Percentiles rank a stretch among this genome's conserved stretches.
These are phyloP conservation scores for Netelia fuscicornis DNA, from an alignment of 2,888 invertebrate genomes.

Conservation along the genomic window DNA sequence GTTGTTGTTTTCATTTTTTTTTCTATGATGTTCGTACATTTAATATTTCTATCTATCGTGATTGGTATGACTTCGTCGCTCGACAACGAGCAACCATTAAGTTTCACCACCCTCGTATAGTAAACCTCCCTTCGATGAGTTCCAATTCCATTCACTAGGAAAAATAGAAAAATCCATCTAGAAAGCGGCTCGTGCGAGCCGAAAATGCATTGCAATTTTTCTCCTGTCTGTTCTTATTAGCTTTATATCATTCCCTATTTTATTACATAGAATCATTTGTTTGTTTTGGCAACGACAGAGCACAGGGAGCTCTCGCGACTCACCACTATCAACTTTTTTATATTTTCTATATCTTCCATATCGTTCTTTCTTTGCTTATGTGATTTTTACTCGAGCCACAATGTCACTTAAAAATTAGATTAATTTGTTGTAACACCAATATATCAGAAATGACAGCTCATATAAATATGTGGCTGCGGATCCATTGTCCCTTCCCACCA, in stretches of 20 bases:
- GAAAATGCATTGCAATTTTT: constrained; percentile 46
- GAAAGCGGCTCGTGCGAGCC: constrained; percentile 48
- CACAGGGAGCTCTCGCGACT: constrained; percentile 27
- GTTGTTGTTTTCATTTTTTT: constrained; percentile 6
- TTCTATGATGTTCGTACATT: constrained; percentile 4
- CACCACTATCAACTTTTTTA: constrained; percentile 17
- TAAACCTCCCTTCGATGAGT: constrained; percentile 25
- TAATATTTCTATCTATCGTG: constrained; percentile 58
- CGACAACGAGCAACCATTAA: constrained; percentile 48
- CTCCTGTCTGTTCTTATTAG: constrained; percentile 6
- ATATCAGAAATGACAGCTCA: background rate
- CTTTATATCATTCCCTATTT: background rate
- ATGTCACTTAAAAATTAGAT: background rate
- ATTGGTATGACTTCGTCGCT: constrained; percentile 41
- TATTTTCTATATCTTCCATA: constrained; percentile 3
- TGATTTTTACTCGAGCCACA: background rate
- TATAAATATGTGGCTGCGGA: background rate
- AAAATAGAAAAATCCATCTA: constrained; percentile 65
- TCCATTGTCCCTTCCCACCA: background rate
- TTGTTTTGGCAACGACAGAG: constrained; percentile 59
- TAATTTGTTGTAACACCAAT: background rate
- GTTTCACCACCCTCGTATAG: background rate
- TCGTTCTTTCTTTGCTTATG: background rate
- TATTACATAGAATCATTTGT: constrained; percentile 32
- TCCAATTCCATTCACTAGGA: constrained; percentile 59